A percentile compares a stretch with the other conserved stretches of the same genome.
phyloP scores from a whole-genome alignment of 2,797 vertebrate genomes.

The Cyprinella venusta region DNA sequence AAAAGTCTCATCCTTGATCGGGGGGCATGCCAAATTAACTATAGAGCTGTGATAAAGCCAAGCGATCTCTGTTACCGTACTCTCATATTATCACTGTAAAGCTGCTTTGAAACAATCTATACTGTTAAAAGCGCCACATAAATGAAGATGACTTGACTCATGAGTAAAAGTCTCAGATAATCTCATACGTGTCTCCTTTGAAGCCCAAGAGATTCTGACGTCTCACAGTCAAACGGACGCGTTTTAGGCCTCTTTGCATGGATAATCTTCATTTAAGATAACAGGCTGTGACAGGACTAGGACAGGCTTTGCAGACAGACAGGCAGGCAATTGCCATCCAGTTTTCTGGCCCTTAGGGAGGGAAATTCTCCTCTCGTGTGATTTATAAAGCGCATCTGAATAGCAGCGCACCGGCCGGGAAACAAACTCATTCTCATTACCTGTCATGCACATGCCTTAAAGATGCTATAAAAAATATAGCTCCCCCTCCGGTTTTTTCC shows the following conservation, averaged over 20 bases:
- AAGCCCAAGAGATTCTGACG: neutral
- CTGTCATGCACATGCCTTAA: neutral
- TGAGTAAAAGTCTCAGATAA: neutral
- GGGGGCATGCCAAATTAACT: no score
- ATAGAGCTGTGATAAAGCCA: no score
- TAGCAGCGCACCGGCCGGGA: neutral
- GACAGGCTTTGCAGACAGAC: conserved; percentile 12
- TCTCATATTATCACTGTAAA: no score
- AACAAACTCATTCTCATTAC: neutral
- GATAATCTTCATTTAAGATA: conserved; percentile 8
- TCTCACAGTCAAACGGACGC: neutral
- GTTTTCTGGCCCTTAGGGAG: neutral
- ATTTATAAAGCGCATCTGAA: neutral
- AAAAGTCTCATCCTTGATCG: no score
- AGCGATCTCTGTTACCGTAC: no score
- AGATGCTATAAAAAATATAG: neutral
- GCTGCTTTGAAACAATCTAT: no score
- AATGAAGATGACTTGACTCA: no score
- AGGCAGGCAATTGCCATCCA: conserved; percentile 3
- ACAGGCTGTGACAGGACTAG: conserved; percentile 3
- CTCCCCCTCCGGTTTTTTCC: neutral
- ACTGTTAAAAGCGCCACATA: no score
- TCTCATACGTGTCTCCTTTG: neutral
- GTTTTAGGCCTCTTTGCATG: neutral
- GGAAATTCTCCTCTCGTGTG: neutral